phyloP scores from a whole-genome alignment of 1,140 invertebrate genomes.

The Bombus vancouverensis region DNA sequence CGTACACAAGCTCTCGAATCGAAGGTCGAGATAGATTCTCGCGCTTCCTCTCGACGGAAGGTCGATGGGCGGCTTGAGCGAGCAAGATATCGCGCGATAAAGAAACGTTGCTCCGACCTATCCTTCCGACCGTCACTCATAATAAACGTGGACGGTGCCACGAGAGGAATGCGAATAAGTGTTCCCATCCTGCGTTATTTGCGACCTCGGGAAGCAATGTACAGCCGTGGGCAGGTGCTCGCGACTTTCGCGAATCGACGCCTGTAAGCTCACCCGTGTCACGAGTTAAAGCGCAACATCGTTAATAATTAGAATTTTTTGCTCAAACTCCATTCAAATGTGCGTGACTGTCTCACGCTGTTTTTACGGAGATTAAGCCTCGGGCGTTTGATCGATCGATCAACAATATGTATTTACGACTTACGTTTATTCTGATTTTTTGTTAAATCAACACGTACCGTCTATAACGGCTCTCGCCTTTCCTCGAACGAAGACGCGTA shows the following conservation, averaged over 20 bases:
- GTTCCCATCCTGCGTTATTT: slow-evolving; percentile 44
- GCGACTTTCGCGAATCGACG: background rate
- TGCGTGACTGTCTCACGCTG: background rate
- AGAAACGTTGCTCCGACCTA: slow-evolving; percentile 43
- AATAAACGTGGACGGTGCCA: slow-evolving; percentile 46
- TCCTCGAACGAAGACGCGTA: background rate
- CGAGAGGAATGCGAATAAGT: slow-evolving; percentile 56
- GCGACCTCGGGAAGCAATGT: slow-evolving; percentile 19
- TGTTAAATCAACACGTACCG: background rate
- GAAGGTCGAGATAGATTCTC: background rate
- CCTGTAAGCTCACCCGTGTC: background rate
- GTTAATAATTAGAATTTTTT: background rate
- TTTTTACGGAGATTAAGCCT: background rate
- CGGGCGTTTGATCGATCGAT: background rate
- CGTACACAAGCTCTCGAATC: background rate
- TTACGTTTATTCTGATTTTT: background rate
- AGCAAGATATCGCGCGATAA: slow-evolving; percentile 10
- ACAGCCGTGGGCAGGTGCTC: background rate
- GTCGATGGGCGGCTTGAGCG: background rate
- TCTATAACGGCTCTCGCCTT: background rate
- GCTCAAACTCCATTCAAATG: background rate
- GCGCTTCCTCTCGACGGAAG: background rate
- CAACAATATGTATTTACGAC: no score
- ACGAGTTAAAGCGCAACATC: background rate
- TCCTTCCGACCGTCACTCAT: slow-evolving; percentile 44